Base-by-base conservation (phyloP, 2,888 invertebrate genomes). In the Alentia gelatinosa region DNA sequence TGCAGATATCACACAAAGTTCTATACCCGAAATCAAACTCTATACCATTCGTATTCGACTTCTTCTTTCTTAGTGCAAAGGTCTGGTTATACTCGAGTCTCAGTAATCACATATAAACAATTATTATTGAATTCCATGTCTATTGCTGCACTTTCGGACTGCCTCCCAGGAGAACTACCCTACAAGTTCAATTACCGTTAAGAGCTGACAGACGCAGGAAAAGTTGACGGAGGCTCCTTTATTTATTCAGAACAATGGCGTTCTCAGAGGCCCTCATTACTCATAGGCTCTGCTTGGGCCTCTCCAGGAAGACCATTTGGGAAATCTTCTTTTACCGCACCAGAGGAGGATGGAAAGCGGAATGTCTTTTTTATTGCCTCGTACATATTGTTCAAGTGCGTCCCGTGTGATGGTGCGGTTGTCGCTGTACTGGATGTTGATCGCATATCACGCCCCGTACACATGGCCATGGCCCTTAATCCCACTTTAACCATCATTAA, bases 171-270 rank as follows among this genome's bases (percentile, higher is more conserved):
- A 30, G 68, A 30, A 15, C 68, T 3, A 9, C n/a, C 68, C 68
- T n/a, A 68, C 68, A 68, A 68, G 68, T 68, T 68, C 30, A 68
- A 68, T 68, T 68, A 68, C 12, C 30, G 68, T 68, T n/a, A 68
- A 68, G 3, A 15, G 68, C 68, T 26, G 68, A 30, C 30, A n/a
- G 68, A 26, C 30, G 68, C 26, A 30, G 33, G 68, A 30, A 23
- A 26, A 68, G 30, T 26, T 68, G 68, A 68, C 68, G 68, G 68
- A 30, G 26, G 26, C 68, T 19, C 56, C 56, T 68, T 68, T 68
- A 68, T 68, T 68, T 68, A 68, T 68, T 68, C 26, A 68, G 68
- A 68, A 68, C 68, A 68, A 68, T 68, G 68, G 26, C 68, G 33
- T 68, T 68, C 68, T 68, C 68, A 1, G 26, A 26, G 30, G 26